phyloP scores from a whole-genome alignment of 1,140 invertebrate species.

The Polypedilum vanderplanki region DNA sequence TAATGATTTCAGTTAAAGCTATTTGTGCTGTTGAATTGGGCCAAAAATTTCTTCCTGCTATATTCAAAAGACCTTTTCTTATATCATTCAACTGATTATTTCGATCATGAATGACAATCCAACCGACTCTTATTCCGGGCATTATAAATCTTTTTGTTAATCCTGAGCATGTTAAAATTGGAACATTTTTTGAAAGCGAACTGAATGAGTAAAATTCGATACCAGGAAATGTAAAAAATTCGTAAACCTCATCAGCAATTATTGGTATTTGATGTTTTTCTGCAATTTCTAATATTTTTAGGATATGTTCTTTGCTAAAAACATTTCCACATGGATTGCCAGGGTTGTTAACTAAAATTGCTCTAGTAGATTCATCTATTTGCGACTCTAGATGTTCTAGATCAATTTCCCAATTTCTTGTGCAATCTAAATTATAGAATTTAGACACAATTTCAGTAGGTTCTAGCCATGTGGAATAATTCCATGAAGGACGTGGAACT shows the following conservation, averaged over 20 bases:
- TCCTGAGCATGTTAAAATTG: conserved; percentile 81
- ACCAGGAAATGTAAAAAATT: conserved; percentile 81
- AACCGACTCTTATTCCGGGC: conserved; percentile 91
- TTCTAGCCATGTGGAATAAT: conserved; percentile 78
- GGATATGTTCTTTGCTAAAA: conserved; percentile 68
- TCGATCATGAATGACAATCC: conserved; percentile 87
- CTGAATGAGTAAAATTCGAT: conserved; percentile 71
- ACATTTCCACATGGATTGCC: conserved; percentile 95
- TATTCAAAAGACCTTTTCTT: conserved; percentile 58
- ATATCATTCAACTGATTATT: conserved; percentile 60
- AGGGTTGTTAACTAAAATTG: conserved; percentile 90
- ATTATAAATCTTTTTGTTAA: conserved; percentile 87
- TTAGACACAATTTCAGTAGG: conserved; percentile 70
- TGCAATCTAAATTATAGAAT: conserved; percentile 75
- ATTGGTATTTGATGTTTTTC: conserved; percentile 36
- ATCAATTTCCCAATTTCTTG: conserved; percentile 82
- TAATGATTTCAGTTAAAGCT: conserved; percentile 74
- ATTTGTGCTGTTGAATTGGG: conserved; percentile 83
- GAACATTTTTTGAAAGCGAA: conserved; percentile 71
- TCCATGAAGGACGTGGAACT: conserved; percentile 78
- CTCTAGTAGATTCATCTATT: conserved; percentile 81
- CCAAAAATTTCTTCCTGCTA: conserved; percentile 78
- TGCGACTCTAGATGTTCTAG: conserved; percentile 72
- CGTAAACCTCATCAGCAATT: conserved; percentile 38
- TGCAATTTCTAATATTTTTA: conserved; percentile 70